Evolutionary conservation across 2,113 vertebrate species (phyloP).

Genomic region (Mesitornis unicolor): DNA sequence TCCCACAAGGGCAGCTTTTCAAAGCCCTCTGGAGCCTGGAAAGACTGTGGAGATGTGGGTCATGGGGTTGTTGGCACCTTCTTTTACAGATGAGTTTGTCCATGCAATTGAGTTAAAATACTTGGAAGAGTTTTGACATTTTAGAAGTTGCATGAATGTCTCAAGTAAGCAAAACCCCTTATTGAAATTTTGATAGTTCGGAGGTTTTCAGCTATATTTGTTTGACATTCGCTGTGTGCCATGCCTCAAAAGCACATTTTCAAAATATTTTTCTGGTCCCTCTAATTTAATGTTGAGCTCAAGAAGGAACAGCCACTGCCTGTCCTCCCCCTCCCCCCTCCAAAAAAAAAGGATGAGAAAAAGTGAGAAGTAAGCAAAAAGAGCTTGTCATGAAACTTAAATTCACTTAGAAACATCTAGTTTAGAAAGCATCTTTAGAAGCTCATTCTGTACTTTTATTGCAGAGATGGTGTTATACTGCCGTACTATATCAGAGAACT

Average conservation of each 20-base stretch:
- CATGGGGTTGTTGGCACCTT: not conserved
- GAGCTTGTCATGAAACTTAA: not conserved
- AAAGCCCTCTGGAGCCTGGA: not conserved
- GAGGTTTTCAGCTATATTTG: not conserved
- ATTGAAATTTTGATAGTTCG: not conserved
- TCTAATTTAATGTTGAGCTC: not conserved
- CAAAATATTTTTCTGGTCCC: not conserved
- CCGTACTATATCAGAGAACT: not conserved
- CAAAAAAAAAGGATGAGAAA: not conserved
- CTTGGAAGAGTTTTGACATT: not conserved
- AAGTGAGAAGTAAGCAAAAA: not conserved
- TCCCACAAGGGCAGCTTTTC: not conserved
- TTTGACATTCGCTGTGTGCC: not conserved
- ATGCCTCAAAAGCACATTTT: not conserved
- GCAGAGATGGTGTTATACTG: not conserved
- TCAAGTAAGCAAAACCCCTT: not conserved
- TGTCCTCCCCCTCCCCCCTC: rapidly evolving
- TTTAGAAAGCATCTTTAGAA: conserved; percentile 7
- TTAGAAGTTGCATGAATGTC: not conserved
- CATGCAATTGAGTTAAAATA: not conserved
- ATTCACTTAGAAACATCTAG: not conserved
- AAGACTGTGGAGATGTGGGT: not conserved
- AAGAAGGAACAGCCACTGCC: not conserved
- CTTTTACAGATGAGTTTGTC: not conserved
- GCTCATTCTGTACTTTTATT: not conserved